Evolutionary conservation across 2,888 invertebrate genomes (phyloP).

Genomic region (Seira sanloemensis): DNA sequence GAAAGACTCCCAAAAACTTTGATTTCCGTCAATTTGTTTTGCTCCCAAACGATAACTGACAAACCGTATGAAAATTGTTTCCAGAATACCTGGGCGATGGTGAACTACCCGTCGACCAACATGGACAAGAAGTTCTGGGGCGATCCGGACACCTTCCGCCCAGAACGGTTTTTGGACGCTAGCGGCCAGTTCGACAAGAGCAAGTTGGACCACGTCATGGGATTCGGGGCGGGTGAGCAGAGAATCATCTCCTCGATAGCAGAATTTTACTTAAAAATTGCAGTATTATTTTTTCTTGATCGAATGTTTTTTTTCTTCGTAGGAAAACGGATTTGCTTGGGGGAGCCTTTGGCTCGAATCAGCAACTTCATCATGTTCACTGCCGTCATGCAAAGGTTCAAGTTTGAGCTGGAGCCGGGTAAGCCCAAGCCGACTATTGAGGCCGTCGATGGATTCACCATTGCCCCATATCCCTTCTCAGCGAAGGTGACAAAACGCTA

Average conservation of each 20-base stretch:
- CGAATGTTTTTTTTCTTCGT: background rate
- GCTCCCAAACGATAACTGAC: slow-evolving; percentile 17
- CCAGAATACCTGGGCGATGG: slow-evolving; percentile 64
- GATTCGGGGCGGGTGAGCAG: slow-evolving; percentile 72
- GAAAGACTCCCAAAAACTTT: no score
- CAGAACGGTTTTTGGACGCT: slow-evolving; percentile 72
- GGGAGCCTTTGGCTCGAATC: slow-evolving; percentile 67
- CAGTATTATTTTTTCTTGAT: no score
- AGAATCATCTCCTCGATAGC: no score
- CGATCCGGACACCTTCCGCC: slow-evolving; percentile 72
- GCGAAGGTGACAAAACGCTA: slow-evolving; percentile 52
- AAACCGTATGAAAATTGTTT: background rate
- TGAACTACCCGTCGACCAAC: slow-evolving; percentile 70
- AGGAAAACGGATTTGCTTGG: slow-evolving; percentile 70
- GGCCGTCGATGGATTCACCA: slow-evolving; percentile 64
- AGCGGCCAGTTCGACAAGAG: slow-evolving; percentile 68
- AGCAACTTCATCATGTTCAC: slow-evolving; percentile 65
- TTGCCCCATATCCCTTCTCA: slow-evolving; percentile 64
- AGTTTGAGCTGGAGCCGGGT: slow-evolving; percentile 55
- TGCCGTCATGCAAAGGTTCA: slow-evolving; percentile 63
- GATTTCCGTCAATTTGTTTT: slow-evolving; percentile 33
- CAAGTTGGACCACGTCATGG: slow-evolving; percentile 67
- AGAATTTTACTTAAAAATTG: background rate
- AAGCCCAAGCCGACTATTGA: slow-evolving; percentile 20
- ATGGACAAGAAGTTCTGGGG: slow-evolving; percentile 72